Base-by-base conservation (phyloP, 2,888 invertebrate genomes). In the Coenonympha arcania region DNA sequence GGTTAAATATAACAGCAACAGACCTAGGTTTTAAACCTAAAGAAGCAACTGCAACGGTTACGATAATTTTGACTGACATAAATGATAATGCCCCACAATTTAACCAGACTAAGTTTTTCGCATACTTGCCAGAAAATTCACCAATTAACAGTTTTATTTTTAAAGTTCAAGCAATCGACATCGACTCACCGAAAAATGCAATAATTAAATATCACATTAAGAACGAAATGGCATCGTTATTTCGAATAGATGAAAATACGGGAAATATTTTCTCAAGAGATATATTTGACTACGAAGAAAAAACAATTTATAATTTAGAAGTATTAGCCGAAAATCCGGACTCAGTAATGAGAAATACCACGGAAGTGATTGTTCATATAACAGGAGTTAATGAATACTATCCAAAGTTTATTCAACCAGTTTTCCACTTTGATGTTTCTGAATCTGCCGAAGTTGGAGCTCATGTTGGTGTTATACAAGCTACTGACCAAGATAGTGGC, bases 31-130 rank as follows among this genome's bases (percentile, higher is more conserved):
- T 95, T 68, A 91, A 93, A 59, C 88, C 93, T 0, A 90, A 89
- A 61, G 89, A 90, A 65, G 90, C 95, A 0, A 91, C 92, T 4
- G 95, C 95, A 0, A 92, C 93, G 62, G 82, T 97, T 5, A 94
- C 93, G 0, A 92, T 98, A 0, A 93, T 92, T 45, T 87, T 98
- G 1, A 95, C 94, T 0, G 98, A 98, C 70, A 94, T 97, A 28
- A 98, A 96, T 68, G 96, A 98, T 68, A 97, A 98, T 73, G 91
- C 95, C 6, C 98, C 98, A 0, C 83, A 88, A 9, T 98, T 98
- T 68, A 92, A 93, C 72, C 92, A 93, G 69, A 87, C 90, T 0
- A 79, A 88, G 43, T 96, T 93, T 69, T 89, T 92, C 61, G 94
- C 94, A 0, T 93, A 89, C 67, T 80, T 98, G 34, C 89, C 92